Evolutionary conservation across 2,888 invertebrate genomes (phyloP).

Genomic region (Melanchra persicariae): DNA sequence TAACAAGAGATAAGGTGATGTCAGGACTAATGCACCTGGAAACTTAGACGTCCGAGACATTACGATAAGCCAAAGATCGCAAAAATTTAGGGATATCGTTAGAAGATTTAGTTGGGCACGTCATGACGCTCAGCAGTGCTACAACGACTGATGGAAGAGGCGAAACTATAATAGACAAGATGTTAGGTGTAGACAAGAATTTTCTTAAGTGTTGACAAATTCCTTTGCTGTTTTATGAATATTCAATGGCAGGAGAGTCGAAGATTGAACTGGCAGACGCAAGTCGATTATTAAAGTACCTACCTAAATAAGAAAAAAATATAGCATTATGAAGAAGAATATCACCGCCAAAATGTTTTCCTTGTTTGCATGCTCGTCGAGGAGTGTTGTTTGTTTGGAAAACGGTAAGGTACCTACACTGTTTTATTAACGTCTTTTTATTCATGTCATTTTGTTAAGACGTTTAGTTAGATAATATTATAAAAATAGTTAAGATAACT

Average conservation of each 20-base stretch:
- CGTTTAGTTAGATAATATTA: too few relatives aligned
- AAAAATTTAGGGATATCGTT: neutral
- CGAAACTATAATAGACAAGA: too few relatives aligned
- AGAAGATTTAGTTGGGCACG: neutral
- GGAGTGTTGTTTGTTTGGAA: neutral
- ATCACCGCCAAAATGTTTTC: neutral
- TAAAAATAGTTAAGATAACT: too few relatives aligned
- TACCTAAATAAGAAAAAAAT: neutral
- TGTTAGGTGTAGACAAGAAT: neutral
- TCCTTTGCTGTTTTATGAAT: too few relatives aligned
- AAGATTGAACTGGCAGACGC: too few relatives aligned
- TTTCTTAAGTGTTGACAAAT: neutral
- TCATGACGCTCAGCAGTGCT: too few relatives aligned
- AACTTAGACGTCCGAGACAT: too few relatives aligned
- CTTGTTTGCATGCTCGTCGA: neutral
- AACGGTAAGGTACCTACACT: too few relatives aligned
- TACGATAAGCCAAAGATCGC: too few relatives aligned
- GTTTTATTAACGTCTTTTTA: neutral
- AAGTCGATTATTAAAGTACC: neutral
- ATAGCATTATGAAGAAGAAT: neutral
- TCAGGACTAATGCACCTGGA: neutral
- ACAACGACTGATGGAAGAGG: neutral
- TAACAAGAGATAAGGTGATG: constrained; percentile 68
- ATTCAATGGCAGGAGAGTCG: too few relatives aligned
- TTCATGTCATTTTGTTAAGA: neutral